Evolutionary conservation across 2,113 vertebrate species (phyloP), one percentile per base, ranked within the genome.

Genomic region (Empidonax alnorum): DNA sequence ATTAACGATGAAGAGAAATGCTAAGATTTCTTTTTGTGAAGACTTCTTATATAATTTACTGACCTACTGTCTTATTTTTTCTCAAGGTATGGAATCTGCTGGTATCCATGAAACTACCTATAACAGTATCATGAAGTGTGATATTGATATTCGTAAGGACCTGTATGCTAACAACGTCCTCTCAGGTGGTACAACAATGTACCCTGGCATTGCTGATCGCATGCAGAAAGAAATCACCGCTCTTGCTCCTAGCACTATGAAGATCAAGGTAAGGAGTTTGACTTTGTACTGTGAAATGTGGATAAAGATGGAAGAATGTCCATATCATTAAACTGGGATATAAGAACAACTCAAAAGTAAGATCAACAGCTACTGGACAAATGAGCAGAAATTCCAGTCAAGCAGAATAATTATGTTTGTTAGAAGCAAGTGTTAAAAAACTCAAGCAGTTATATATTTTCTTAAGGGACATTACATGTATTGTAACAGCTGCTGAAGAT

Each of bases 101-200:
- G 99, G 99, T 78, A 99, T 99, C 93, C 99, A 99, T 52, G 99
- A 99, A 97, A 99, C 99, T 35, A 99, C 99, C 22, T 99, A 99
- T 94, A 99, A 99, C 97, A 99, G 99, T 97, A 99, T 99, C 98
- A 99, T 99, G 99, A 99, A 99, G 95, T 99, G 99, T 90, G 99
- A 99, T 96, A 99, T 99, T 59, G 99, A 99, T 96, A 99, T 99
- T 95, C 98, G 98, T 52, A 99, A 99, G 96, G 99, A 99, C 87
- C 98, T 99, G 73, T 99, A 99, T n/a, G 99, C 99, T 72, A 99
- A 99, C 98, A 99, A 99, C 6, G 99, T 99, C 65, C 93, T 99
- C 94, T 99, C 99, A 3, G 99, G 99, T 39, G 99, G 99, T 44
- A 99, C 99, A 10, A 99, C 99, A 73, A 99, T 99, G 99, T 99